These are phyloP conservation scores for Cephalotes varians DNA, from an alignment of 2,888 invertebrate genomes.

Conservation along the genomic window DNA sequence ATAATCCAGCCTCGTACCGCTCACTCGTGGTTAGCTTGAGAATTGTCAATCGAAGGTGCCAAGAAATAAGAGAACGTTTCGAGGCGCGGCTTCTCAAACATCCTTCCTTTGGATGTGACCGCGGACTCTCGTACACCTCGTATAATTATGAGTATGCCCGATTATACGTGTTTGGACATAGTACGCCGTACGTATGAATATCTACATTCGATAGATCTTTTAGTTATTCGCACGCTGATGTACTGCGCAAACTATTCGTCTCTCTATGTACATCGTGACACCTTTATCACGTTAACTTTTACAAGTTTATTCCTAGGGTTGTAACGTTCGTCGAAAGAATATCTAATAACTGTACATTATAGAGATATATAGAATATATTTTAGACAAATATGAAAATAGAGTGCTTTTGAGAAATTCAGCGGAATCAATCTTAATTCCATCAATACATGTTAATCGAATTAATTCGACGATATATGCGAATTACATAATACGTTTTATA, in stretches of 20 bases:
- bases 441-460: not conserved
- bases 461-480: constrained; percentile 20
- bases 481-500: constrained; percentile 52
- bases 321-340: not conserved
- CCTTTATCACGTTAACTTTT: constrained; percentile 15
- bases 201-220: constrained; percentile 20
- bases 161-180: constrained; percentile 43
- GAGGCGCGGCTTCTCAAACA: constrained; percentile 85
- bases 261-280: constrained; percentile 13
- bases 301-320: not conserved
- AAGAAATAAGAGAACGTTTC: constrained; percentile 78
- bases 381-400: not conserved
- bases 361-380: not conserved
- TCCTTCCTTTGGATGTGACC: constrained; percentile 80
- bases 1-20: constrained; percentile 64
- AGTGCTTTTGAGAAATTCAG: not conserved
- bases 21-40: constrained; percentile 77
- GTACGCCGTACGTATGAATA: constrained; percentile 12
- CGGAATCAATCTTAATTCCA: not conserved
- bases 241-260: constrained; percentile 1
- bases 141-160: constrained; percentile 70
- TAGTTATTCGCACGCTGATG: constrained; percentile 21
- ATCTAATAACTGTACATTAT: not conserved
- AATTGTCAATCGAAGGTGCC: constrained; percentile 84
- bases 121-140: constrained; percentile 64